Conservation (phyloP, 1,140 invertebrate genomes). For the Cylas formicarius region DNA sequence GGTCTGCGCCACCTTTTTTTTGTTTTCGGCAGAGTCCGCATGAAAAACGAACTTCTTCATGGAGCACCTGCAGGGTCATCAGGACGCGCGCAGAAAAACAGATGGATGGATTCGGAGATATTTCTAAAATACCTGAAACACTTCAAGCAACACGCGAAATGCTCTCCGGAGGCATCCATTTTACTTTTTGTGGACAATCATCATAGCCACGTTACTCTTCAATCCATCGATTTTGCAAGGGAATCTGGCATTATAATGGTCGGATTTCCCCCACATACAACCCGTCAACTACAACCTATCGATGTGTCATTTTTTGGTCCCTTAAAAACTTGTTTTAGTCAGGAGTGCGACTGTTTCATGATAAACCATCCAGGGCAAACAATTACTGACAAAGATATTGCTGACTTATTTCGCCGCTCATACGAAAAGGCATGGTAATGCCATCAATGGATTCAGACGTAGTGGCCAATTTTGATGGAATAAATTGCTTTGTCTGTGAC, state of each 20-base stretch:
- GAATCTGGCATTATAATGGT: slow-evolving; percentile 38
- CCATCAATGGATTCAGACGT: too few relatives aligned
- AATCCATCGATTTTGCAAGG: too few relatives aligned
- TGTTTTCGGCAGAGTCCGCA: slow-evolving; percentile 38
- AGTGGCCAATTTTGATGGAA: too few relatives aligned
- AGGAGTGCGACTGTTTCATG: too few relatives aligned
- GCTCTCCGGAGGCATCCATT: slow-evolving; percentile 31
- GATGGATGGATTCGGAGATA: slow-evolving; percentile 22
- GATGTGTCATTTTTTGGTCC: slow-evolving; percentile 38
- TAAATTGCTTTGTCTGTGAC: too few relatives aligned
- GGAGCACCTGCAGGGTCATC: too few relatives aligned
- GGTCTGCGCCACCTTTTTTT: slow-evolving; percentile 38
- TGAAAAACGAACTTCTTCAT: slow-evolving; percentile 19
- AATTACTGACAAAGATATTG: too few relatives aligned
- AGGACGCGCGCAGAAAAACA: too few relatives aligned
- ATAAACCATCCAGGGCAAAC: too few relatives aligned
- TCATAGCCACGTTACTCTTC: slow-evolving; percentile 31
- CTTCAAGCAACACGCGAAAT: slow-evolving; percentile 37
- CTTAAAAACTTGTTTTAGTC: slow-evolving; percentile 35
- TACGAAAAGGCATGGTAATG: too few relatives aligned
- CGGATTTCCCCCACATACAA: slow-evolving; percentile 37
- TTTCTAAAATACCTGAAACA: slow-evolving; percentile 31
- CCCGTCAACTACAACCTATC: slow-evolving; percentile 38
- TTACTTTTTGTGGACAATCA: slow-evolving; percentile 44
- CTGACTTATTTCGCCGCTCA: too few relatives aligned